Evolutionary conservation across 2,113 vertebrate species (phyloP), one percentile per base, ranked within the genome.

Genomic region (Cygnus atratus): DNA sequence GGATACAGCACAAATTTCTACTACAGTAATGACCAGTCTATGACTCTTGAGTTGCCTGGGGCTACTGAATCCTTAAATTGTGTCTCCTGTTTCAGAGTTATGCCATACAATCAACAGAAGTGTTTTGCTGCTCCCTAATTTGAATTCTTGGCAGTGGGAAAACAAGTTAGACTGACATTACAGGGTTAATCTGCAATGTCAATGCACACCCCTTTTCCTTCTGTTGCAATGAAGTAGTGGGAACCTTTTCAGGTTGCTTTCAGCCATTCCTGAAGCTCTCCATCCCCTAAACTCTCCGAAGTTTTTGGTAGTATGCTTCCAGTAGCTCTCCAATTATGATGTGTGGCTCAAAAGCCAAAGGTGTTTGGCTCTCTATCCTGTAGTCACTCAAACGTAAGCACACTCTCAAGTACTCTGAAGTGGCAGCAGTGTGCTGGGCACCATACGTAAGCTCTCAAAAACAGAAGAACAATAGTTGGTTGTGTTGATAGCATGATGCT

Each of bases 191-290:
- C 39, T 80, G 41, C 11, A 78, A 41, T 13, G 28, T 75, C 57
- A 71, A 20, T 13, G 6, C 22, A 43, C 3, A 39, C 3, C 21
- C 18, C 54, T 14, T 12, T 50, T 44, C 19, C n/a, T 80, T 24
- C 24, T 44, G 29, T 21, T 48, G 48, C 35, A 65, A 52, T 0
- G 0, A 84, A 80, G 17, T 5, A 77, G 20, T 13, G 8, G 9
- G 22, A 91, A 87, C 37, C 37, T 37, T 37, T 37, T 37, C 37
- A 78, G 52, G 39, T 35, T 59, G 26, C 28, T 59, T 74, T 46
- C 63, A 87, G 41, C 41, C 18, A 50, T 37, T 87, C 21, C 52
- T 67, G 66, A n/a, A 72, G 33, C 11, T 63, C 76, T 43, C 48
- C 10, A 15, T 57, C 18, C 15, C 33, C 71, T 79, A 19, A 83